Percentiles rank a stretch among this genome's conserved stretches.
Evolutionary conservation across 2,888 invertebrate genomes (phyloP).

Genomic region (Drosophila austrosaltans): DNA sequence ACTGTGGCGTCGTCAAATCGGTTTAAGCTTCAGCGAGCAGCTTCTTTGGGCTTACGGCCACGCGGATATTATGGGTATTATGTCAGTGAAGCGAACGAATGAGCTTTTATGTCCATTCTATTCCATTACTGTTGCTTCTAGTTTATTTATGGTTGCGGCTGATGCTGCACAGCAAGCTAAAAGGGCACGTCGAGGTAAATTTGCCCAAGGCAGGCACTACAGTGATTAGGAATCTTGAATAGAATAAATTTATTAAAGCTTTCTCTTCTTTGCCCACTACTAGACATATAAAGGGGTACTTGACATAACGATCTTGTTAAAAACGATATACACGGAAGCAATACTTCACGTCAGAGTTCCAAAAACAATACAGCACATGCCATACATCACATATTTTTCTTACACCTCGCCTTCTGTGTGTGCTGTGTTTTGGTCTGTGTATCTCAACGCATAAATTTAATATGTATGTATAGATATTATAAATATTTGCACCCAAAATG

Average conservation of each 20-base stretch:
- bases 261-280: neutral
- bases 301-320: neutral
- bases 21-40: neutral
- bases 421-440: constrained; percentile 44
- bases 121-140: constrained; percentile 47
- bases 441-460: constrained; percentile 19
- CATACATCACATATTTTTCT: neutral
- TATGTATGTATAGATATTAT: constrained; percentile 29
- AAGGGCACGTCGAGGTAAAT: constrained; percentile 24
- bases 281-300: neutral
- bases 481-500: constrained; percentile 58
- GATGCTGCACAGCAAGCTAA: constrained; percentile 25
- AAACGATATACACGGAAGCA: neutral
- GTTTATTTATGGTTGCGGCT: constrained; percentile 58
- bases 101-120: constrained; percentile 46
- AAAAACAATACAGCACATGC: neutral
- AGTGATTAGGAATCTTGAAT: neutral
- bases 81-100: constrained; percentile 33
- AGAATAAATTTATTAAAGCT: neutral
- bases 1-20: constrained; percentile 1
- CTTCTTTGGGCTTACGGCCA: constrained; percentile 45
- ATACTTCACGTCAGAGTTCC: no score
- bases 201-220: constrained; percentile 14
- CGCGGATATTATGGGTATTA: constrained; percentile 47
- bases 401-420: constrained; percentile 8